These are phyloP conservation scores for Cyprinodon tularosa DNA, from an alignment of 2,113 vertebrate genomes.

Conservation along the genomic window DNA sequence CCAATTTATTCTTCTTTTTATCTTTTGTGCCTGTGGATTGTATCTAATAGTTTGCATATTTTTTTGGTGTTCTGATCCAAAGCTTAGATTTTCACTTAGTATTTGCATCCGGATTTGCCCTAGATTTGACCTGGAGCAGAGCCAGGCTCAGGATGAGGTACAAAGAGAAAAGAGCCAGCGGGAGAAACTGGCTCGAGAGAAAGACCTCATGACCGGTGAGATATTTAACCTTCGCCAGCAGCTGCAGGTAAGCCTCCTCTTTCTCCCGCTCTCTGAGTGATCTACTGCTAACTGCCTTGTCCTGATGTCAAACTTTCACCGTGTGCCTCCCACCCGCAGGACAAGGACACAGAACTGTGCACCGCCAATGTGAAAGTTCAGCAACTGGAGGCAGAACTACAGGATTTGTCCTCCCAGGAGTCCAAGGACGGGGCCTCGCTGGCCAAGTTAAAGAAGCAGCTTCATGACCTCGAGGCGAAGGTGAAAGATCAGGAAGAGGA, in stretches of 20 bases:
- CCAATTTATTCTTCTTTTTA: background rate
- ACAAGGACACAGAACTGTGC: slow-evolving; percentile 87
- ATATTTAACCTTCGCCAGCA: slow-evolving; percentile 92
- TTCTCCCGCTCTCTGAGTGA: slow-evolving; percentile 24
- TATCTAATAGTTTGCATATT: background rate
- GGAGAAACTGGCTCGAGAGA: slow-evolving; percentile 92
- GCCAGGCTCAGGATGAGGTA: slow-evolving; percentile 87
- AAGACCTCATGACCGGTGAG: slow-evolving; percentile 88
- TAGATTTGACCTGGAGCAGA: slow-evolving; percentile 95
- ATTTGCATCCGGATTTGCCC: slow-evolving; percentile 20
- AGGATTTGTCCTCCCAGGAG: slow-evolving; percentile 95
- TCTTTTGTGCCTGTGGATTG: background rate
- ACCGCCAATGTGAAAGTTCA: slow-evolving; percentile 85
- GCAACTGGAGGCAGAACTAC: slow-evolving; percentile 91
- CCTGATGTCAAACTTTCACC: slow-evolving; percentile 24
- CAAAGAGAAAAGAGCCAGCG: slow-evolving; percentile 87
- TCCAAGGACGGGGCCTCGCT: slow-evolving; percentile 95
- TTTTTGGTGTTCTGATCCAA: background rate
- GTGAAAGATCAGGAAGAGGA: slow-evolving; percentile 99
- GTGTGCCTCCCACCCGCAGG: slow-evolving; percentile 37
- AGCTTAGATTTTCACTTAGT: slow-evolving; percentile 18
- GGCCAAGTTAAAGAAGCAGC: slow-evolving; percentile 93
- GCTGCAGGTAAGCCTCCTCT: slow-evolving; percentile 84
- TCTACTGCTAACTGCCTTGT: slow-evolving; percentile 36
- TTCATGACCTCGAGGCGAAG: slow-evolving; percentile 93